These are phyloP conservation scores for Lysiphlebus fabarum DNA, from an alignment of 1,140 invertebrate genomes.

Conservation along the genomic window DNA sequence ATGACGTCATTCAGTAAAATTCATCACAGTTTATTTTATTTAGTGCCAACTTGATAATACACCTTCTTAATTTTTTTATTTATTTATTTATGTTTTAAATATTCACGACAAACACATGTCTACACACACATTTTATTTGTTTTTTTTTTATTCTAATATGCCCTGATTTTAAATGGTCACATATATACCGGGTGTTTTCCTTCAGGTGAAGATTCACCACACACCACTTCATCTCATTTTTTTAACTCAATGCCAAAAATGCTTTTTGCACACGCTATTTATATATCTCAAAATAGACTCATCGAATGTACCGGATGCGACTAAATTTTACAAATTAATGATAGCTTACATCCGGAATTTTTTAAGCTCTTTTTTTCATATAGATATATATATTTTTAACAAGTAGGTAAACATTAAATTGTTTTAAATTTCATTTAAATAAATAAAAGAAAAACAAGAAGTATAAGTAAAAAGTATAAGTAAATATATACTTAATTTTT, in stretches of 20 bases:
- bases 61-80: too few relatives aligned
- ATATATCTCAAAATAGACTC: constrained; percentile 11
- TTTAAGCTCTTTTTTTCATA: neutral
- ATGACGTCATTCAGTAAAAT: too few relatives aligned
- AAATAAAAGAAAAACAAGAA: too few relatives aligned
- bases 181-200: neutral
- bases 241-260: constrained; percentile 9
- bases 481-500: too few relatives aligned
- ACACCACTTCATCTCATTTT: neutral
- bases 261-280: constrained; percentile 16
- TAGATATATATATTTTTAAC: neutral
- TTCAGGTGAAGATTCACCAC: constrained; percentile 5
- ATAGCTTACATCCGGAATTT: constrained; percentile 16
- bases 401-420: constrained; percentile 22
- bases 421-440: too few relatives aligned
- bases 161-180: neutral
- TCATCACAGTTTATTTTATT: too few relatives aligned
- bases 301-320: constrained; percentile 14
- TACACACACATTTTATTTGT: neutral
- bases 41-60: too few relatives aligned
- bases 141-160: constrained; percentile 6
- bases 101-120: too few relatives aligned
- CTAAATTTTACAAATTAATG: neutral
- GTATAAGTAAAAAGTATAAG: too few relatives aligned
- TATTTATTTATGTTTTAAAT: too few relatives aligned